A percentile compares a stretch with the other conserved stretches of the same genome.
These are phyloP conservation scores for Xenus cinereus DNA, from an alignment of 2,113 vertebrate species.

Conservation along the genomic window DNA sequence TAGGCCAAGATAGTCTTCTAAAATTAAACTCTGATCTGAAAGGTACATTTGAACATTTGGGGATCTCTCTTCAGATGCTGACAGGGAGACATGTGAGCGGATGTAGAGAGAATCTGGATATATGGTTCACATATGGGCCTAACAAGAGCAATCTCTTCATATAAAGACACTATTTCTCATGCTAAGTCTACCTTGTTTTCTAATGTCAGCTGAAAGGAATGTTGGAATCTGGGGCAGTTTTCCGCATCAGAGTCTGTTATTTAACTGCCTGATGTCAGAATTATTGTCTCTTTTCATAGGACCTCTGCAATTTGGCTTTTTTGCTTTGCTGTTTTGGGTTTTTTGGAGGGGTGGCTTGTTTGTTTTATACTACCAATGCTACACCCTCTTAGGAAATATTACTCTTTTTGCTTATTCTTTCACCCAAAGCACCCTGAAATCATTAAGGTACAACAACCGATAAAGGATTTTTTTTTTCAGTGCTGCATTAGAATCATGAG, in stretches of 20 bases:
- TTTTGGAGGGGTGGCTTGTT: background rate
- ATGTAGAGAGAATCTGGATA: slow-evolving; percentile 61
- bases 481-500: background rate
- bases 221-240: slow-evolving; percentile 12
- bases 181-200: slow-evolving; percentile 47
- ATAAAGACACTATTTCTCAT: slow-evolving; percentile 42
- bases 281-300: background rate
- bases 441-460: background rate
- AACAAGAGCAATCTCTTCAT: slow-evolving; percentile 60
- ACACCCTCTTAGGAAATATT: background rate
- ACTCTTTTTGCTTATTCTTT: background rate
- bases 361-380: background rate
- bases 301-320: background rate
- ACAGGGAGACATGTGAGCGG: slow-evolving; percentile 53
- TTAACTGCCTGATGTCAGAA: slow-evolving; percentile 25
- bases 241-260: background rate
- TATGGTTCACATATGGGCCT: slow-evolving; percentile 61
- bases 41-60: slow-evolving; percentile 61
- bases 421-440: background rate
- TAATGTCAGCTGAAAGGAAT: slow-evolving; percentile 19
- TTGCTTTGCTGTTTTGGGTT: background rate
- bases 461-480: background rate
- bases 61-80: slow-evolving; percentile 57
- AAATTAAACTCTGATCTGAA: slow-evolving; percentile 59
- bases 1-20: slow-evolving; percentile 35